Evolutionary conservation across 2,797 vertebrate genomes (phyloP).

Genomic region (Mormyrus hasselquistii): DNA sequence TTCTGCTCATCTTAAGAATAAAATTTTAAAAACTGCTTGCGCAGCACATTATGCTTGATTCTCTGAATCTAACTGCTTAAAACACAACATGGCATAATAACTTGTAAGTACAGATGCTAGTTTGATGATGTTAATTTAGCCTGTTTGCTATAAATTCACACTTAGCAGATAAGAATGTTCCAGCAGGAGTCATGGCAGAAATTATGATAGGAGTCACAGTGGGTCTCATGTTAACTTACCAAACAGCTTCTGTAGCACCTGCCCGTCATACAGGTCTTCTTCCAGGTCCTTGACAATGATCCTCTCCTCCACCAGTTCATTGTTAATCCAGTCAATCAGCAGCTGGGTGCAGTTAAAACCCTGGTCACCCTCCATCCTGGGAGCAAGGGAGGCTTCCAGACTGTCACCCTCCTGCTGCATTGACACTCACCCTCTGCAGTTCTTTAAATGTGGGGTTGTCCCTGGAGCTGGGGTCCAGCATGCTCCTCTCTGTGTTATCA

Average conservation of each 20-base stretch:
- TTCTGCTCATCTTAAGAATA: too few relatives aligned
- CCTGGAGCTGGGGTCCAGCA: constrained; percentile 94
- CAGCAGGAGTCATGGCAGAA: neutral
- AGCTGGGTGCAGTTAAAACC: constrained; percentile 59
- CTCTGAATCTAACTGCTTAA: neutral
- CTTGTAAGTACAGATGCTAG: neutral
- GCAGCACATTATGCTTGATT: neutral
- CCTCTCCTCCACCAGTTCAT: constrained; percentile 90
- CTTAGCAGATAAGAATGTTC: neutral
- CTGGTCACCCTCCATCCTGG: neutral
- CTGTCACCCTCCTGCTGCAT: neutral
- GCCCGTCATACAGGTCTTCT: constrained; percentile 94
- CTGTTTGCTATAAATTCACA: neutral
- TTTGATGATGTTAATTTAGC: neutral
- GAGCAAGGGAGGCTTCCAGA: neutral
- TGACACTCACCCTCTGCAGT: constrained; percentile 77
- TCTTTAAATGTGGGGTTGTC: constrained; percentile 88
- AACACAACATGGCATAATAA: neutral
- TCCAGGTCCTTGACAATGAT: constrained; percentile 98
- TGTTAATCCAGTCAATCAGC: constrained; percentile 98
- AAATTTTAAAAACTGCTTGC: neutral
- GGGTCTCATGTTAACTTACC: constrained; percentile 61
- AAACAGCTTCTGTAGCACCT: constrained; percentile 96
- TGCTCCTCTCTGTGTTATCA: constrained; percentile 58
- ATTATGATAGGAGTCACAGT: neutral